Conservation (phyloP, 2,113 vertebrate species). For the Ceratotherium simum region DNA sequence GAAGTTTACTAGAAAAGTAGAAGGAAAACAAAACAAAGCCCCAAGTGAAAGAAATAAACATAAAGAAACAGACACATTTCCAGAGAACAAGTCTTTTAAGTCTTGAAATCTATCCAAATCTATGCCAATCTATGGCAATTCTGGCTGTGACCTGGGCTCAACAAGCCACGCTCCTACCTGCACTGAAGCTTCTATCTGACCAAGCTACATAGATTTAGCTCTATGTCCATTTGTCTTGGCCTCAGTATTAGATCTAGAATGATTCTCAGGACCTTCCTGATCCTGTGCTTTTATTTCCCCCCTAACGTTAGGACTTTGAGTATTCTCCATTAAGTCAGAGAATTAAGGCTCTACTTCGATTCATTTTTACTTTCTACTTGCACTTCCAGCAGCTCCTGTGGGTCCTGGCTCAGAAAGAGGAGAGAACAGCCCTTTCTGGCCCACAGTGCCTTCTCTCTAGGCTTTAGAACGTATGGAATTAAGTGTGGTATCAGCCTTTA, state of each 20-base stretch:
- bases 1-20: slow-evolving; percentile 57
- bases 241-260: not conserved
- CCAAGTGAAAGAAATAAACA: not conserved
- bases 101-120: not conserved
- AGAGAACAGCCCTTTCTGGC: accelerated
- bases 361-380: not conserved
- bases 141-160: not conserved
- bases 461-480: not conserved
- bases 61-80: not conserved
- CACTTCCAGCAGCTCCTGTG: not conserved
- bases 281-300: not conserved
- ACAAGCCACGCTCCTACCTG: not conserved
- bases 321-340: not conserved
- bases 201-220: accelerated
- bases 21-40: slow-evolving; percentile 56
- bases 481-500: not conserved
- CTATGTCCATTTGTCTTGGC: not conserved
- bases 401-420: not conserved
- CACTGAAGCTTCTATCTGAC: not conserved
- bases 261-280: not conserved
- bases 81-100: not conserved
- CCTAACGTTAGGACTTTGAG: not conserved
- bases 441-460: not conserved
- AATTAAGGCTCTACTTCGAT: not conserved
- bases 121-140: too few relatives aligned